Evolutionary conservation across 2,113 vertebrate genomes (phyloP), one percentile per base, ranked within the genome.

Genomic region (Lamprotornis superbus): DNA sequence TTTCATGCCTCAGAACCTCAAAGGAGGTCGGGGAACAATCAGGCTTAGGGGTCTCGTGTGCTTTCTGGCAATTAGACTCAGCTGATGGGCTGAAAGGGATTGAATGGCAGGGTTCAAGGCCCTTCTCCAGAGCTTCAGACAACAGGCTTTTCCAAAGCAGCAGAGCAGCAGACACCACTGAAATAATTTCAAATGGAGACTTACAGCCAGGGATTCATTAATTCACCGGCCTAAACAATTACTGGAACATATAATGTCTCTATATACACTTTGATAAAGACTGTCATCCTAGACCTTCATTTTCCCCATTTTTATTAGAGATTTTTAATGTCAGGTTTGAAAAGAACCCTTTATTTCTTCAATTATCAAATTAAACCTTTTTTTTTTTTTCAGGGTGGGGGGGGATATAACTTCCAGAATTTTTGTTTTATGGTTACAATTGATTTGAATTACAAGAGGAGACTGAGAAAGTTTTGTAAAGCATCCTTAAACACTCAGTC

Each of bases 51-150:
- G 98, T 99, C 99, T 99, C 98, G 98, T 98, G 98, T 99, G 99
- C 99, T 99, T 99, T 99, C 98, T 99, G 98, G 99, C 99, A 99
- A 99, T 99, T 99, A 99, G 99, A 99, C 98, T 99, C 99, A 99
- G 99, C 99, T 99, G 99, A 99, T 99, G 99, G 98, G 98, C 98
- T 99, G 99, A 99, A 99, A 99, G 98, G 98, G 98, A 98, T 96
- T 99, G 99, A 99, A 99, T 99, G 99, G 98, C 98, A 98, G 98
- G 98, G 99, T 99, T 99, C 99, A 99, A 99, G 99, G 99, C 99
- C 99, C 99, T 99, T 98, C 98, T 99, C 98, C 97, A 97, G 98
- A 97, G 98, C 99, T 98, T 98, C 99, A 99, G 98, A 99, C 98
- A 99, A 99, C 99, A 99, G 99, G 98, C 98, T 98, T 98, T 98